A percentile compares a stretch with the other conserved stretches of the same genome.
Conservation (phyloP, 2,113 vertebrate species). For the Columbina picui region DNA sequence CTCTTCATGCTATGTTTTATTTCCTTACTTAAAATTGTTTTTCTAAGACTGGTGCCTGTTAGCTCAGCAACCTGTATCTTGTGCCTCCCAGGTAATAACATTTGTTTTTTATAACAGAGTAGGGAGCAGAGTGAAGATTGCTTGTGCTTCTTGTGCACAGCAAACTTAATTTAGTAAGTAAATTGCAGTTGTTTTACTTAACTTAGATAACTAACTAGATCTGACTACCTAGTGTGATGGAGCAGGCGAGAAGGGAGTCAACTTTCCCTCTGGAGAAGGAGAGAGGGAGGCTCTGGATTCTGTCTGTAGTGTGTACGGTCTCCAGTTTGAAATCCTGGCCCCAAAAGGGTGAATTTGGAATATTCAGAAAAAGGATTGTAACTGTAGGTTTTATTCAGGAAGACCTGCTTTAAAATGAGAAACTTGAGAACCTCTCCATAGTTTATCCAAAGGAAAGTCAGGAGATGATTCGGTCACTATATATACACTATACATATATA, state of each 20-base stretch:
- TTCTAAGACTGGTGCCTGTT: neutral
- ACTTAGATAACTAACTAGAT: neutral
- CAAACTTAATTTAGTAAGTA: neutral
- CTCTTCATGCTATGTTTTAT: neutral
- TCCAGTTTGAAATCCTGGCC: neutral
- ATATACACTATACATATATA: neutral
- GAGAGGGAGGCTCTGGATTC: neutral
- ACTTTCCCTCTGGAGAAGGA: neutral
- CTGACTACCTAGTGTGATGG: neutral
- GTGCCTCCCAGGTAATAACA: neutral
- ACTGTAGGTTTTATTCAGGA: neutral
- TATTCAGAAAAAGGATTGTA: neutral
- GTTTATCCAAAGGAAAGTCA: neutral
- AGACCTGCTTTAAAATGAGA: neutral
- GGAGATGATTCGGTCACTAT: neutral
- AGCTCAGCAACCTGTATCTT: neutral
- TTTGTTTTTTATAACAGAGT: neutral
- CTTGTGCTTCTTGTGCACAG: neutral
- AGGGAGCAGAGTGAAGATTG: neutral
- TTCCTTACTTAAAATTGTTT: neutral
- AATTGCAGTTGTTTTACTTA: neutral
- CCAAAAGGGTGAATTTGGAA: neutral
- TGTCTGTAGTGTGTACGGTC: neutral
- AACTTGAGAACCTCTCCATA: neutral
- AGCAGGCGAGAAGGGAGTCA: neutral